Base-by-base conservation (phyloP, 2,113 vertebrate species). In the Periophthalmodon schlosseri region DNA sequence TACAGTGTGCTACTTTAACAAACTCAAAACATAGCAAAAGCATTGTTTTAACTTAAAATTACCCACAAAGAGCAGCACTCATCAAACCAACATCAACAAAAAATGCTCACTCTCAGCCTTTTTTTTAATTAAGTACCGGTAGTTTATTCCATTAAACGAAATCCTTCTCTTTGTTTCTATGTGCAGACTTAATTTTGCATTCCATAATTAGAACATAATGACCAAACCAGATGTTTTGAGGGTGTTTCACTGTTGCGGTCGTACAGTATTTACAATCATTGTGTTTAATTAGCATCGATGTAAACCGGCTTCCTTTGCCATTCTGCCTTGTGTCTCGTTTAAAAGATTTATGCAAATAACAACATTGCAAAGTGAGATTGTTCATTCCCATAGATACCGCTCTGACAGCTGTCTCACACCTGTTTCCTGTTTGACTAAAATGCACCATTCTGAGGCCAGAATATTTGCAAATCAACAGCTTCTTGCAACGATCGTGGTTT, bases 391-490 rank as follows among this genome's bases (percentile, higher is more conserved):
- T 46, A 36, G 10, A 15, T 21, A 0, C 1, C 68, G 12, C 11
- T 14, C 36, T 68, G 16, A 8, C 70, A 57, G 0, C 18, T 24
- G 20, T 44, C 56, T 58, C 67, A 20, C 81, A 85, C 73, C 80
- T 81, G 78, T 73, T 83, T 87, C 74, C 78, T 83, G 71, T 71
- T 44, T 78, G 28, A 76, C 28, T 56, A 47, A 66, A 70, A 63
- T 52, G 70, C 75, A 75, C 75, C 63, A 72, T 21, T 74, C 77
- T 73, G 49, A 44, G 54, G 54, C 2, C 13, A 5, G 23, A 63
- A 52, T 47, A 68, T 50, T 28, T 64, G 70, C 49, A 50, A 44
- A 20, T 50, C 66, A 39, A 46, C 54, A 63, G 74, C 69, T 56
- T 14, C 12, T 36, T 64, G 57, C 49, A 61, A n/a, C 39, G 20